Base-by-base conservation (phyloP, 2,888 invertebrate species). In the Stomorhina lunata region DNA sequence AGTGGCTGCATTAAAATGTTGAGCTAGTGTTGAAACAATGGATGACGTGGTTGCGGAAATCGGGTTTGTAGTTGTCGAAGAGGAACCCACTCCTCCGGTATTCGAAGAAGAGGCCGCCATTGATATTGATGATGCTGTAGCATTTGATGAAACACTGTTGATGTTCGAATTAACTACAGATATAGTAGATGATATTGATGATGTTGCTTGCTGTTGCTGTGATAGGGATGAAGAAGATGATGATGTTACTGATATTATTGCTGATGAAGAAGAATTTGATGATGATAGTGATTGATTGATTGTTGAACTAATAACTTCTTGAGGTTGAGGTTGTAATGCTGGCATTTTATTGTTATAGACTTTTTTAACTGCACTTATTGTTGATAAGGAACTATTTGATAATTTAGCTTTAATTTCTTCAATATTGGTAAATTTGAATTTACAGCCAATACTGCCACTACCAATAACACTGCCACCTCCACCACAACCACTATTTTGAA, bases 351-450 rank as follows among this genome's bases (percentile, higher is more conserved):
- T 77, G 22, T 48, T 80, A 69, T 83, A 82, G 10, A 68, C 71
- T 72, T 73, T 59, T 84, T 86, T 85, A 84, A 84, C 84, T 81
- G 85, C 84, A 84, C 84, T 84, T 82, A 84, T 83, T 81, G 84
- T 75, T 65, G 83, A 73, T 40, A 76, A 80, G 79, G 85, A 80
- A 86, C 86, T 80, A 85, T 85, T 84, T 84, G 87, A 86, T 73
- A 89, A 87, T 83, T 89, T 87, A 20, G 88, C 87, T 84, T 89
- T 89, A 1, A 89, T 84, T 79, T 88, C 88, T 81, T 88, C 89
- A 79, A 89, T 88, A 80, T 84, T 85, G 22, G 81, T 83, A 55
- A 85, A 84, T 73, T 85, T 86, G 59, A 86, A 85, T 84, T 83
- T 85, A 53, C 53, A 50, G 57, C 71, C 59, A 73, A 69, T 78